Conservation (phyloP, 2,888 invertebrate species). For the Megamerina dolium region DNA sequence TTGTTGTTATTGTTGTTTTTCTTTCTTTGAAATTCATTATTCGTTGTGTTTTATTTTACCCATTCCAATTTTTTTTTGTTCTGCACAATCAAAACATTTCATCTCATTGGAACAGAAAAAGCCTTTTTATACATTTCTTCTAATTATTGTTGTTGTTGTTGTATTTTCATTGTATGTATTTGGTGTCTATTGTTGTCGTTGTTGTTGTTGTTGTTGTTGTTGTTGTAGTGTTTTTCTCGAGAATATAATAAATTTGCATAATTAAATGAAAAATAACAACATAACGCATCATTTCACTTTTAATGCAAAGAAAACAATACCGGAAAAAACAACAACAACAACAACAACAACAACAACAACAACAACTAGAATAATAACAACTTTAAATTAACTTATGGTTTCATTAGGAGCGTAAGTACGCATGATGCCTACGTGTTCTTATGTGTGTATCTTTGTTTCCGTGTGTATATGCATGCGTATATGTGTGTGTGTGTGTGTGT, state of each 20-base stretch:
- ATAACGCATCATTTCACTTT: not conserved
- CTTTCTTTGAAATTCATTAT: too few species aligned
- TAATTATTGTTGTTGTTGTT: not conserved
- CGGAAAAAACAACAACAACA: not conserved
- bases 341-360: not conserved
- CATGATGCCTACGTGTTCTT: too few species aligned
- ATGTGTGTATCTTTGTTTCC: too few species aligned
- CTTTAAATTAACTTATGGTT: conserved; percentile 1
- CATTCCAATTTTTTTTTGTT: too few species aligned
- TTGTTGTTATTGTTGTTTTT: not conserved
- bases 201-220: not conserved
- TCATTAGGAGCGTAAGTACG: not conserved
- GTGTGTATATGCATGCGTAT: too few species aligned
- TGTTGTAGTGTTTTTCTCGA: not conserved
- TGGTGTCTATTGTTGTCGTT: not conserved
- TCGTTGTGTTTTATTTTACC: too few species aligned
- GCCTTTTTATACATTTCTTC: too few species aligned
- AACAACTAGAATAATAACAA: conserved; percentile 24
- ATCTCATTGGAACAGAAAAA: too few species aligned
- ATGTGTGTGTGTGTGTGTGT: too few species aligned
- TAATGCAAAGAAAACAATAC: not conserved
- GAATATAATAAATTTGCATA: not conserved
- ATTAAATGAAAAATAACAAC: not conserved
- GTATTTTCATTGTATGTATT: not conserved
- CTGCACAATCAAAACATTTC: too few species aligned